Base-by-base conservation (phyloP, 1,140 invertebrate species). In the Bathynomus jamesi region DNA sequence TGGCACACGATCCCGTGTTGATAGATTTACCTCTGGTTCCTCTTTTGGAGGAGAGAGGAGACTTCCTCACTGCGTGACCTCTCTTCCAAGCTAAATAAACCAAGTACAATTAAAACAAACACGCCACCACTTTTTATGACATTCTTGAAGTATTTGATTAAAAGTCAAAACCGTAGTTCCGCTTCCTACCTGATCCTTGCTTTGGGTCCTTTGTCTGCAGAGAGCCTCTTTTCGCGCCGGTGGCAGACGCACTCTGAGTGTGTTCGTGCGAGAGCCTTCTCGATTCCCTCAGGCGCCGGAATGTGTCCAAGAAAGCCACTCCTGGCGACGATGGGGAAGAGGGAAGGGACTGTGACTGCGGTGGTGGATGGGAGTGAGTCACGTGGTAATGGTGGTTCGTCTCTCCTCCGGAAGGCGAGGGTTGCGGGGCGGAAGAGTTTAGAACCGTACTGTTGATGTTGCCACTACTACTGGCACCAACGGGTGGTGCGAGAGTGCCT, bases 1-100 rank as follows among this genome's bases (percentile, higher is more conserved):
- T 75, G 13, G 73, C 73, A 75, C 73, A 75, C n/a, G 73, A 75
- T 66, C 73, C 73, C 69, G 73, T 75, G 60, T 67, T 75, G 69
- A 53, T 68, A 61, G 70, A 46, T 71, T 75, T 75, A 31, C 66
- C 71, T 27, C 73, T 65, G 65, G 66, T 68, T 31, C 67, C 71
- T 10, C 73, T 65, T 61, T 75, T 75, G 65, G 73, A 75, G 27
- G 73, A 71, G 13, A 75, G 67, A 8, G 73, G 73, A 3, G 73
- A 75, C 40, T 75, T 75, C 53, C 71, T 75, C n/a, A 66, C 28
- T 5, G 60, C 73, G 69, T 75, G 73, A 11, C 64, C 70, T 31
- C 69, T 61, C 40, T 75, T 75, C 73, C 73, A 75, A 28, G 65
- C 65, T 30, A 61, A 62, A 40, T 25, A 21, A 46, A 32, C 1